A percentile compares a stretch with the other conserved stretches of the same genome.
Conservation (phyloP, 2,797 vertebrate species). For the Cossypha niveicapilla region DNA sequence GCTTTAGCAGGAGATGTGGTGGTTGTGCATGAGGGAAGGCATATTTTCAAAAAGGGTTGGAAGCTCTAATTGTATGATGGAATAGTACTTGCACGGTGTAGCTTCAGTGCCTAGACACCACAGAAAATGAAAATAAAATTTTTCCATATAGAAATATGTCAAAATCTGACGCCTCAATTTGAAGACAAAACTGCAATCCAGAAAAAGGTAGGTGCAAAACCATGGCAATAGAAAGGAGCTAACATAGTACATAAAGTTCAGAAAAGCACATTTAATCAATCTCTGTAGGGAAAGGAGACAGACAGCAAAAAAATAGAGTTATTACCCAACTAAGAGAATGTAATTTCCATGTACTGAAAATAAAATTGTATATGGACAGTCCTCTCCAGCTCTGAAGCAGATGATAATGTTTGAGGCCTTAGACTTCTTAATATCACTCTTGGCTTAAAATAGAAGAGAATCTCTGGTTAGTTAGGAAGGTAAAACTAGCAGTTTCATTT, state of each 20-base stretch:
- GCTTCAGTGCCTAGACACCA: neutral
- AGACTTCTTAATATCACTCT: neutral
- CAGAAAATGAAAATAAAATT: neutral
- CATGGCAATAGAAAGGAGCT: neutral
- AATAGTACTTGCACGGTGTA: neutral
- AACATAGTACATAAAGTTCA: neutral
- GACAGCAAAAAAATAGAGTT: neutral
- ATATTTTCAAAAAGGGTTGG: neutral
- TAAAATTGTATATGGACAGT: neutral
- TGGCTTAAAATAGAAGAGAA: neutral
- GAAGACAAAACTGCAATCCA: neutral
- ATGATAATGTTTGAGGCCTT: neutral
- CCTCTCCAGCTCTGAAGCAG: neutral
- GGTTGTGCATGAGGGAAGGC: neutral
- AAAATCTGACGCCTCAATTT: constrained; percentile 8
- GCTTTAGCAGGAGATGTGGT: neutral
- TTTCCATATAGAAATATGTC: neutral
- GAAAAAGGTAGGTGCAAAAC: neutral
- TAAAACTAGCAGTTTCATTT: neutral
- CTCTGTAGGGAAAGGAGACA: neutral
- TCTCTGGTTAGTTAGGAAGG: neutral
- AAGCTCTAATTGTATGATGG: neutral
- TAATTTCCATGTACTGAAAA: neutral
- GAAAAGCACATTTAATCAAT: neutral
- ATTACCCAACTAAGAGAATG: neutral